phyloP scores from a whole-genome alignment of 2,797 vertebrate species.

The Pseudochaenichthys georgianus region DNA sequence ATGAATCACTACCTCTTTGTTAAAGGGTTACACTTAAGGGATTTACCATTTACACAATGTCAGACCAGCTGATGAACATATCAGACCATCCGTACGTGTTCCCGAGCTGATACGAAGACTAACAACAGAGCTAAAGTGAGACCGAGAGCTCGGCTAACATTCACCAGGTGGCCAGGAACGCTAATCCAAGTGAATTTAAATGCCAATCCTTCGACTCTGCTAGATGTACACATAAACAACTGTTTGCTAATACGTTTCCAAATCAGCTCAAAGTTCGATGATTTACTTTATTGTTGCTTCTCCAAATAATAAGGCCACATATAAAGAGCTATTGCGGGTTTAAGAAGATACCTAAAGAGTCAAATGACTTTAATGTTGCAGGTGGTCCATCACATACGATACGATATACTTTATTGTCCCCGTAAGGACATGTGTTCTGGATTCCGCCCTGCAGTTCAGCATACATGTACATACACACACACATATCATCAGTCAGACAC shows the following conservation, averaged over 20 bases:
- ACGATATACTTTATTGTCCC: slow-evolving; percentile 7
- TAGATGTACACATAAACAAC: not conserved
- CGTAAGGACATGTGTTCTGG: not conserved
- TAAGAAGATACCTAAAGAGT: not conserved
- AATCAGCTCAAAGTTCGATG: not conserved
- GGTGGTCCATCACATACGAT: not conserved
- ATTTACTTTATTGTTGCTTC: not conserved
- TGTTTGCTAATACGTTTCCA: not conserved
- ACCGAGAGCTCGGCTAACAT: not conserved
- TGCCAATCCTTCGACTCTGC: not conserved
- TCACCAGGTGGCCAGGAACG: slow-evolving; percentile 6
- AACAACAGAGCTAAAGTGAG: not conserved
- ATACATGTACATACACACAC: too few species aligned
- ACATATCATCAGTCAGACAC: too few species aligned
- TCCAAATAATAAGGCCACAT: not conserved
- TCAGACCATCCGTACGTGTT: not conserved
- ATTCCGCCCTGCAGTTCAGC: not conserved
- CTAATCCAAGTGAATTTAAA: not conserved
- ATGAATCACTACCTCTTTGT: not conserved
- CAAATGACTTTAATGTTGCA: slow-evolving; percentile 5
- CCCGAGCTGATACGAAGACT: not conserved
- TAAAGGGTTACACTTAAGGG: not conserved
- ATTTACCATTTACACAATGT: not conserved
- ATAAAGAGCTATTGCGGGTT: not conserved
- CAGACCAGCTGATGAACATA: not conserved